phyloP scores from a whole-genome alignment of 2,113 vertebrate genomes.

The Prunella fulvescens region DNA sequence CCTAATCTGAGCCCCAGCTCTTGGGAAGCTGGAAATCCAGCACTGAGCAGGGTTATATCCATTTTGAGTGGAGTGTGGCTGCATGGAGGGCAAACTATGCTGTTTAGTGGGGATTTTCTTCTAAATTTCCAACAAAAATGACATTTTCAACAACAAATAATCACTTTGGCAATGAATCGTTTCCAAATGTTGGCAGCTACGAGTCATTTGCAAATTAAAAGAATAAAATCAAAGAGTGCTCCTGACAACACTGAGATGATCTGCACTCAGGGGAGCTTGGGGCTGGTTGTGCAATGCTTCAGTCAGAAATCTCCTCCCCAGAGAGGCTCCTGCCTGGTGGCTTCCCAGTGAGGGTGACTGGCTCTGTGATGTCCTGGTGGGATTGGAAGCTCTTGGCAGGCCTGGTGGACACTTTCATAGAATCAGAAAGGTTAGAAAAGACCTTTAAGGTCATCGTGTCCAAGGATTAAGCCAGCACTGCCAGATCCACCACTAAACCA shows the following conservation, averaged over 20 bases:
- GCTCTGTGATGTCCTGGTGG: neutral
- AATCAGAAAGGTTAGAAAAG: neutral
- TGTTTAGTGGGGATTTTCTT: neutral
- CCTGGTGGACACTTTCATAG: neutral
- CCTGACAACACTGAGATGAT: neutral
- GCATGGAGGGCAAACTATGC: fast-evolving
- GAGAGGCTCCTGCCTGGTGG: neutral
- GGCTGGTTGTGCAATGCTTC: neutral
- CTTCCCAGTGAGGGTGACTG: neutral
- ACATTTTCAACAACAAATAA: neutral
- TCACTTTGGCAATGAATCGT: neutral
- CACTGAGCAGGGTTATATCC: fast-evolving
- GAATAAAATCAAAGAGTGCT: neutral
- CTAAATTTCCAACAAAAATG: neutral
- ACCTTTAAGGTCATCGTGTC: neutral
- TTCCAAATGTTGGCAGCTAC: neutral
- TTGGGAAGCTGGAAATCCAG: neutral
- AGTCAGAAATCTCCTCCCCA: neutral
- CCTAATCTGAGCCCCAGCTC: neutral
- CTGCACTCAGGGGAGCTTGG: neutral
- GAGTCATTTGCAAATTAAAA: neutral
- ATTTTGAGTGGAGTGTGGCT: neutral
- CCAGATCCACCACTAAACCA: neutral
- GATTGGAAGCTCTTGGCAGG: neutral
- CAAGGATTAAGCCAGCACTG: neutral